These are phyloP conservation scores for Brachyalestes nurse DNA, from an alignment of 2,797 vertebrate genomes.

Conservation along the genomic window DNA sequence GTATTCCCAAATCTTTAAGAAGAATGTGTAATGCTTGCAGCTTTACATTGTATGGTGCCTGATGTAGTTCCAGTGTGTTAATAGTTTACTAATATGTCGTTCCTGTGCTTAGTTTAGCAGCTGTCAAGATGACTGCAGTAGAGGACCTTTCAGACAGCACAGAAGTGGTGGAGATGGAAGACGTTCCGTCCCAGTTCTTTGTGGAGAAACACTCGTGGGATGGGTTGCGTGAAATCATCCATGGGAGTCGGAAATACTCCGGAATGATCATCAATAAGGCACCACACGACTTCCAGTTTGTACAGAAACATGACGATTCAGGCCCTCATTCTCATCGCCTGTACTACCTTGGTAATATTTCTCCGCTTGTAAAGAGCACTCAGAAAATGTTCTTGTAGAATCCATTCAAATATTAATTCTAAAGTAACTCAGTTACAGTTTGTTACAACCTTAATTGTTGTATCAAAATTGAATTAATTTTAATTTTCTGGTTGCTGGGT, in stretches of 20 bases:
- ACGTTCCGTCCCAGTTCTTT: slow-evolving; percentile 87
- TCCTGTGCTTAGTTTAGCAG: slow-evolving; percentile 71
- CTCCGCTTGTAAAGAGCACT: background rate
- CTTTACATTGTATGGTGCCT: background rate
- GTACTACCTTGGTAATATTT: slow-evolving; percentile 90
- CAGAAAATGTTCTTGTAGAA: background rate
- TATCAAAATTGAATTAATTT: too few species aligned
- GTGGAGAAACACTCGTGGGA: slow-evolving; percentile 98
- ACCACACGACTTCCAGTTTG: slow-evolving; percentile 97
- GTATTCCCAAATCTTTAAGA: slow-evolving; percentile 69
- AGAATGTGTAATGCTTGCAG: too few species aligned
- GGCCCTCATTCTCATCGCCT: slow-evolving; percentile 94
- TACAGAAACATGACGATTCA: slow-evolving; percentile 90
- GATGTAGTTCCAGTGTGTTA: too few species aligned
- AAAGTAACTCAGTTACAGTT: too few species aligned
- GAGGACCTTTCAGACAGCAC: slow-evolving; percentile 82
- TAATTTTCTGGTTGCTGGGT: background rate
- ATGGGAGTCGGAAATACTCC: slow-evolving; percentile 95
- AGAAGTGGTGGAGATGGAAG: slow-evolving; percentile 87
- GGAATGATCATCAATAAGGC: slow-evolving; percentile 96
- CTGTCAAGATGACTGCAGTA: slow-evolving; percentile 89
- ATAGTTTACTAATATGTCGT: slow-evolving; percentile 14
- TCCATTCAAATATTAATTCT: background rate
- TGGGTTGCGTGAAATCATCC: slow-evolving; percentile 93
- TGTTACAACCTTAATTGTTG: too few species aligned